phyloP scores from a whole-genome alignment of 1,140 invertebrate species.

The Elymnias hypermnestra region DNA sequence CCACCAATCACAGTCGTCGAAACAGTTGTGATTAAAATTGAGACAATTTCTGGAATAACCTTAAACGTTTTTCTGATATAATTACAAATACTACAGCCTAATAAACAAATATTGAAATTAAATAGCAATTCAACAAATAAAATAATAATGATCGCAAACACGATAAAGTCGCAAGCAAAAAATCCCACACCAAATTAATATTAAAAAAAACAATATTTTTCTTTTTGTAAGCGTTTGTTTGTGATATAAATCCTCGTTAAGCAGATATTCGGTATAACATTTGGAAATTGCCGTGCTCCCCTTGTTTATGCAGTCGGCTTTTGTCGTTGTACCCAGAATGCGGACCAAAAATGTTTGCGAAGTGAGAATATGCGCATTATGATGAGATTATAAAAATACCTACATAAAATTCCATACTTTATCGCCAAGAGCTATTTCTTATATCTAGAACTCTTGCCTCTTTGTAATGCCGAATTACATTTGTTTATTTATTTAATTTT shows the following conservation, averaged over 20 bases:
- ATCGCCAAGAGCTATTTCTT: background rate
- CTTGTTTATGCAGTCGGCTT: constrained; percentile 5
- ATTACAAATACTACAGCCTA: too few relatives aligned
- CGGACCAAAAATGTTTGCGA: constrained; percentile 6
- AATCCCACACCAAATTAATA: background rate
- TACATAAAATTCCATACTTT: background rate
- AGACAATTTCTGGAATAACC: too few relatives aligned
- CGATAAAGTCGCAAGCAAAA: too few relatives aligned
- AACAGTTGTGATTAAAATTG: too few relatives aligned
- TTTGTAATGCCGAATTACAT: too few relatives aligned
- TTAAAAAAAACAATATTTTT: background rate
- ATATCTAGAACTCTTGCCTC: too few relatives aligned
- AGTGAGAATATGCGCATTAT: constrained; percentile 4
- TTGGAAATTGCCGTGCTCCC: background rate
- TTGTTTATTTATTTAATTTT: too few relatives aligned
- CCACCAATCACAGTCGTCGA: too few relatives aligned
- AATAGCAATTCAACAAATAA: too few relatives aligned
- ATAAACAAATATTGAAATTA: too few relatives aligned
- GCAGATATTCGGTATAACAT: constrained; percentile 2
- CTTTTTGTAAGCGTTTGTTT: background rate
- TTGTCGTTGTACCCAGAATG: background rate
- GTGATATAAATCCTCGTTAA: constrained; percentile 1
- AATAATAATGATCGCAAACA: too few relatives aligned
- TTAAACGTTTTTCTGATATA: too few relatives aligned
- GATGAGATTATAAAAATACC: constrained; percentile 4